phyloP scores from a whole-genome alignment of 2,888 invertebrate genomes.

The Nebria brevicollis region DNA sequence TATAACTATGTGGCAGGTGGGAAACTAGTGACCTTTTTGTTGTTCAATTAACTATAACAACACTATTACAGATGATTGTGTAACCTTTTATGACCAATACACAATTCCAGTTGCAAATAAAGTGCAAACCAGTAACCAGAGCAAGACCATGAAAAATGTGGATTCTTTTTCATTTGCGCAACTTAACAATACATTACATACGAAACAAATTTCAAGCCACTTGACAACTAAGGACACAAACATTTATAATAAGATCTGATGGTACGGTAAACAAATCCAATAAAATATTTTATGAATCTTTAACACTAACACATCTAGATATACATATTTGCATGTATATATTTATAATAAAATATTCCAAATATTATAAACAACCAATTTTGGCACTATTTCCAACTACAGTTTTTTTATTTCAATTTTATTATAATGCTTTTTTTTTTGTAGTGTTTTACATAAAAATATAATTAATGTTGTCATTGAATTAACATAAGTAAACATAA shows the following conservation, averaged over 20 bases:
- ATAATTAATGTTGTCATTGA: neutral
- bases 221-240: constrained; percentile 14
- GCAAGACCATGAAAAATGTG: constrained; percentile 15
- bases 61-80: constrained; percentile 38
- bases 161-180: neutral
- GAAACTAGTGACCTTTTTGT: constrained; percentile 35
- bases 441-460: neutral
- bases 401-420: neutral
- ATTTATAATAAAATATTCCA: neutral
- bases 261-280: neutral
- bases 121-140: constrained; percentile 4
- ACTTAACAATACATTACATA: constrained; percentile 2
- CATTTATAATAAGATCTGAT: too few species aligned
- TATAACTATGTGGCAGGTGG: constrained; percentile 25
- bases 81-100: constrained; percentile 27
- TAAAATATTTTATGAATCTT: neutral
- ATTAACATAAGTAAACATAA: neutral
- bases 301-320: neutral
- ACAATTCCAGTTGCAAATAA: constrained; percentile 13
- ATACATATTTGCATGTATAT: neutral
- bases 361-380: too few species aligned
- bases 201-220: neutral
- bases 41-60: constrained; percentile 27
- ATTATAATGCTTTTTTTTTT: neutral
- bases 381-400: too few species aligned